These are phyloP conservation scores for Tautogolabrus adspersus DNA, from an alignment of 2,113 vertebrate species.

Conservation along the genomic window DNA sequence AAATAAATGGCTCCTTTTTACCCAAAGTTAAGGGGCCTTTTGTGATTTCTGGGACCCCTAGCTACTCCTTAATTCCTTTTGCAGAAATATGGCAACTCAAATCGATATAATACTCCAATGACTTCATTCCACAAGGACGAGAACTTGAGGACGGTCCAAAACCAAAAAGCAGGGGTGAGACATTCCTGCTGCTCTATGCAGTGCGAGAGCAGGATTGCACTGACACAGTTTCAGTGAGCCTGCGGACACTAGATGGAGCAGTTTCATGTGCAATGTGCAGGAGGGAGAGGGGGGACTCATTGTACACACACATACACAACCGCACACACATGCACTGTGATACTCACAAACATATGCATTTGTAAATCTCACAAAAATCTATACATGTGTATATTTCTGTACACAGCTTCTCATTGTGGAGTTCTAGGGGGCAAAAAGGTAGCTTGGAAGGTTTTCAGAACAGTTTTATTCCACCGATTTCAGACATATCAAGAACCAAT, in stretches of 20 bases:
- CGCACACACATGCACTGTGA: not conserved
- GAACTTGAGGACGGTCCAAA: conserved; percentile 44
- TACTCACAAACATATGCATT: not conserved
- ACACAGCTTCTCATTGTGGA: not conserved
- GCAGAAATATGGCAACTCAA: not conserved
- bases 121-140: conserved; percentile 49
- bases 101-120: conserved; percentile 31
- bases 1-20: conserved; percentile 19
- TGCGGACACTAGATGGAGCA: conserved; percentile 82
- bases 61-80: not conserved
- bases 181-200: conserved; percentile 48
- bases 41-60: not conserved
- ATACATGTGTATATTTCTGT: not conserved
- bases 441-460: not conserved
- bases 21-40: conserved; percentile 1
- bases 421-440: not conserved
- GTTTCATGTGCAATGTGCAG: conserved; percentile 71
- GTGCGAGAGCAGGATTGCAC: conserved; percentile 12
- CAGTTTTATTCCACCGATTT: not conserved
- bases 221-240: not conserved
- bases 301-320: too few relatives aligned
- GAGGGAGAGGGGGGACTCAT: conserved; percentile 9
- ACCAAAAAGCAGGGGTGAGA: conserved; percentile 34
- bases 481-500: too few relatives aligned
- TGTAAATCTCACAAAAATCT: not conserved